Conservation (phyloP, 2,113 vertebrate species). For the Alexandromys fortis region DNA sequence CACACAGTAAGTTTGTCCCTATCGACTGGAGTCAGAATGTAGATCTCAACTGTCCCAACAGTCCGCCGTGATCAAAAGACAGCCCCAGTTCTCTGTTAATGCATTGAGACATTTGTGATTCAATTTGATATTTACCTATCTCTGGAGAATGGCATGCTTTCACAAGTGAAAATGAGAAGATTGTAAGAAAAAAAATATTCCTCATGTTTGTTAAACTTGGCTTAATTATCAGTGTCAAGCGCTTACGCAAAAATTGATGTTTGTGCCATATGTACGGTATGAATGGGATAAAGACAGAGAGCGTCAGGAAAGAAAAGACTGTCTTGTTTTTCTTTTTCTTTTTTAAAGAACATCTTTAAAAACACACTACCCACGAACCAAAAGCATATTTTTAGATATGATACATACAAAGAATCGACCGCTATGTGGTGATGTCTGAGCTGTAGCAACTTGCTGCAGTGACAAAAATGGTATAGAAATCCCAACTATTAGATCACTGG, state of each 20-base stretch:
- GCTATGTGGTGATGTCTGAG: not conserved
- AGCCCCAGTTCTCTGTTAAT: constrained; percentile 16
- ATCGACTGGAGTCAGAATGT: not conserved
- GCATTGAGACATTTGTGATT: not conserved
- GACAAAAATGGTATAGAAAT: not conserved
- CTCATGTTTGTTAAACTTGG: constrained; percentile 51
- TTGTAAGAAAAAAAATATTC: constrained; percentile 22
- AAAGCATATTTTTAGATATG: not conserved
- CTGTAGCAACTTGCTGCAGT: constrained; percentile 2
- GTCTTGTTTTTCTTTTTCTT: too few species aligned
- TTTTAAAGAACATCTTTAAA: not conserved
- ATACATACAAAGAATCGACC: not conserved
- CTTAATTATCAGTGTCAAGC: constrained; percentile 53
- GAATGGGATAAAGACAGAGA: not conserved
- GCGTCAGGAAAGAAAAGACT: not conserved
- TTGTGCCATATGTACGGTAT: not conserved
- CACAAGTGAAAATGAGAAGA: constrained; percentile 34
- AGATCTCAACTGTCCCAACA: constrained; percentile 4
- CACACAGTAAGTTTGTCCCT: not conserved
- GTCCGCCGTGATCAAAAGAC: not conserved
- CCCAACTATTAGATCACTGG: not conserved
- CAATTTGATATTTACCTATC: constrained; percentile 12
- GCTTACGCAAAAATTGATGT: constrained; percentile 6
- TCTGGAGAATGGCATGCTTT: constrained; percentile 28
- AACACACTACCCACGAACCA: not conserved